phyloP scores from a whole-genome alignment of 2,797 vertebrate genomes.

The Anabacerthia variegaticeps region DNA sequence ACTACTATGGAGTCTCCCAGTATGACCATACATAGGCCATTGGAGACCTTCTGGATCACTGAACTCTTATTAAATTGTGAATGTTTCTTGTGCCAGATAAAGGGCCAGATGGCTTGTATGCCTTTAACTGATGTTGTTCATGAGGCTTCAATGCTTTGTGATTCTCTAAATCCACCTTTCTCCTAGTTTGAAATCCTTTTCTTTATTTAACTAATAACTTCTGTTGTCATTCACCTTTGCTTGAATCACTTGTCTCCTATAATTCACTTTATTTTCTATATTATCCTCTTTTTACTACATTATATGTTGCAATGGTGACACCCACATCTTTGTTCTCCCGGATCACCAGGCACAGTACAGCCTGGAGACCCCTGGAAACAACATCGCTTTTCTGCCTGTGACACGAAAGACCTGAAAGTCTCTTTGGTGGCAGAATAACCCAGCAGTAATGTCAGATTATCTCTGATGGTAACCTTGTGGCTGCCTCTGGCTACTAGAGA shows the following conservation, averaged over 20 bases:
- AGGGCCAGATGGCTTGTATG: background rate
- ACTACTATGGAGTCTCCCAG: background rate
- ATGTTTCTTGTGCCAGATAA: background rate
- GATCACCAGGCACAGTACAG: background rate
- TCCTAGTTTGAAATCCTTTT: background rate
- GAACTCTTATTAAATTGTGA: background rate
- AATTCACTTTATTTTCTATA: background rate
- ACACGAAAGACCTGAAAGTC: background rate
- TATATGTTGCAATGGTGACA: background rate
- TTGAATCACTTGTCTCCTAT: background rate
- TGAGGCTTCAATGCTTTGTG: background rate
- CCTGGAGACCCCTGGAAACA: background rate
- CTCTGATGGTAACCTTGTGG: background rate
- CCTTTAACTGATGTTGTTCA: background rate
- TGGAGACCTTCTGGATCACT: background rate
- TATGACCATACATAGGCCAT: rapidly evolving
- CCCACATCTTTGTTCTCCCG: background rate
- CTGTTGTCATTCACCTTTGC: background rate
- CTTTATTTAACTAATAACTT: background rate
- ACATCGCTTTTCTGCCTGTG: background rate
- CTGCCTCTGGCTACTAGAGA: background rate
- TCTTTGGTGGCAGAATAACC: background rate
- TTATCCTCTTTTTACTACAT: background rate
- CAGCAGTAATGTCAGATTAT: background rate
- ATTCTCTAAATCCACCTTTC: background rate